These are phyloP conservation scores for Pollenia griseotomentosa DNA, from an alignment of 2,888 invertebrate genomes.

Conservation along the genomic window DNA sequence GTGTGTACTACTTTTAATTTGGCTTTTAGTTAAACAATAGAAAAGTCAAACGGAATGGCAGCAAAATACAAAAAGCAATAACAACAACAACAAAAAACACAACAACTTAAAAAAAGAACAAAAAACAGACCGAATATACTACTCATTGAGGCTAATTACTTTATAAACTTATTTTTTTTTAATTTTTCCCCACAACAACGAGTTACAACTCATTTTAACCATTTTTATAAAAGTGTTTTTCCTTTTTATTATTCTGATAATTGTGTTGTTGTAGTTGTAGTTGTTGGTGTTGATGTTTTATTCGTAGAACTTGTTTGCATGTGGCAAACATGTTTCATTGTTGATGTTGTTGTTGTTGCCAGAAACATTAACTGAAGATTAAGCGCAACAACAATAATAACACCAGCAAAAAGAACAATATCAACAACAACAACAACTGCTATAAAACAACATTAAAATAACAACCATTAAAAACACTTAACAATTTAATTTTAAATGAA, in stretches of 20 bases:
- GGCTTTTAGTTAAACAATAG: conserved; percentile 53
- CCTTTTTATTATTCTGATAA: conserved; percentile 25
- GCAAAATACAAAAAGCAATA: neutral
- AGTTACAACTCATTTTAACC: conserved; percentile 40
- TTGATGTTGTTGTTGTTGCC: conserved; percentile 39
- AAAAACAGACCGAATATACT: conserved; percentile 46
- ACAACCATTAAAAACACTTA: conserved; percentile 74
- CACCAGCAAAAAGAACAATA: conserved; percentile 19
- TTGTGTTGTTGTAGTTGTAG: conserved; percentile 20
- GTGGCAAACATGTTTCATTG: conserved; percentile 73
- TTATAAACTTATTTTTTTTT: conserved; percentile 59
- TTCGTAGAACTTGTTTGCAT: conserved; percentile 72
- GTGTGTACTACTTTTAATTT: neutral
- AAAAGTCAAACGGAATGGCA: conserved; percentile 61
- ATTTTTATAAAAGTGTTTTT: conserved; percentile 28
- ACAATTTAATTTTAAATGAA: conserved; percentile 73
- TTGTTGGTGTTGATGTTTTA: conserved; percentile 21
- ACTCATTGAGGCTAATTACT: conserved; percentile 72
- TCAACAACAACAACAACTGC: conserved; percentile 20
- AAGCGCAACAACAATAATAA: conserved; percentile 22
- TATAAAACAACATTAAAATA: conserved; percentile 55
- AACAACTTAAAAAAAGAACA: conserved; percentile 1
- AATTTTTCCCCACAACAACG: conserved; percentile 11
- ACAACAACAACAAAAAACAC: conserved; percentile 8
- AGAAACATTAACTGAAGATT: conserved; percentile 34